Conservation (phyloP, 2,113 vertebrate species). For the Leucosticte australis region DNA sequence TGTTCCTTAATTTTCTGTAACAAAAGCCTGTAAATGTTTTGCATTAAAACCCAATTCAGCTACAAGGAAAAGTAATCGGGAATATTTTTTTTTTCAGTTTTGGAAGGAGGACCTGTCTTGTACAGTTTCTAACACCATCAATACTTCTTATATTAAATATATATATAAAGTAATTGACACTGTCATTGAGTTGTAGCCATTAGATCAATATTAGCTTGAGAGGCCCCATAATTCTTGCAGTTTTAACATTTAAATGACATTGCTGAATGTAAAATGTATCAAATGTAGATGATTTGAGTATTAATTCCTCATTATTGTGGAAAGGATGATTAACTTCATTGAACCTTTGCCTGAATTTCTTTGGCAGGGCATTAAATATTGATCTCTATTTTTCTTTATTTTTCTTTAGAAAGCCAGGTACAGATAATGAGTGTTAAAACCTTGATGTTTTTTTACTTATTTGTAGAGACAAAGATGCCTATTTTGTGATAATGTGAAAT, state of each 20-base stretch:
- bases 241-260: slow-evolving; percentile 8
- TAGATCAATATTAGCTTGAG: slow-evolving; percentile 35
- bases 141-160: neutral
- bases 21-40: neutral
- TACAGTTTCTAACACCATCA: neutral
- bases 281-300: slow-evolving; percentile 6
- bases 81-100: neutral
- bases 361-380: neutral
- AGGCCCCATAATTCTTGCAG: slow-evolving; percentile 26
- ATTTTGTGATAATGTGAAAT: neutral
- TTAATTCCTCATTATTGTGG: slow-evolving; percentile 39
- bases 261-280: neutral
- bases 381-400: neutral
- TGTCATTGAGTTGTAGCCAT: neutral
- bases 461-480: neutral
- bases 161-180: neutral
- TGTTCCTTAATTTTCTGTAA: neutral
- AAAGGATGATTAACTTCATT: slow-evolving; percentile 11
- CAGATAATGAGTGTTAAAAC: neutral
- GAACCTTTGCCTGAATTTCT: slow-evolving; percentile 7
- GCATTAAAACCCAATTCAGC: neutral
- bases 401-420: neutral
- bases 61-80: neutral
- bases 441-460: neutral
- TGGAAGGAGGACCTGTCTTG: neutral